Evolutionary conservation across 2,888 invertebrate genomes (phyloP).

Genomic region (Nephrotoma appendiculata): DNA sequence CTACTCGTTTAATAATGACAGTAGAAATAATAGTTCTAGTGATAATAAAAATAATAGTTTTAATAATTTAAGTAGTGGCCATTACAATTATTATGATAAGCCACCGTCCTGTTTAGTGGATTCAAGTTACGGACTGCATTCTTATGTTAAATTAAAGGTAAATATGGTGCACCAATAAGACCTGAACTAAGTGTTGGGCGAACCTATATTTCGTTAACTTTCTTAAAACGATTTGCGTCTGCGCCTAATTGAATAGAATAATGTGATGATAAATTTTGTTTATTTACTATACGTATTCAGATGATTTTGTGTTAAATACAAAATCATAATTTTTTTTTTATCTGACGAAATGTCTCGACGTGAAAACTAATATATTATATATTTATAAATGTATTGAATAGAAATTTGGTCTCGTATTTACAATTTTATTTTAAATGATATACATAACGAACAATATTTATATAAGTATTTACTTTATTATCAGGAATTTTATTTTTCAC

Average conservation of each 20-base stretch:
- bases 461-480: not conserved
- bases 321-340: too few relatives aligned
- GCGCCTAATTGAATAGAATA: not conserved
- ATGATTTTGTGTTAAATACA: too few relatives aligned
- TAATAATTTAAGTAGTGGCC: conserved; percentile 23
- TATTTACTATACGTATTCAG: not conserved
- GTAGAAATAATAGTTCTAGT: conserved; percentile 24
- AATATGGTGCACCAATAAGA: conserved; percentile 14
- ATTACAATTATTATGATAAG: conserved; percentile 33
- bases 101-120: conserved; percentile 46
- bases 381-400: not conserved
- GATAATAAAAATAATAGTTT: conserved; percentile 24
- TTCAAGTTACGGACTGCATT: conserved; percentile 43
- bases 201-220: not conserved
- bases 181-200: too few relatives aligned
- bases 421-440: not conserved
- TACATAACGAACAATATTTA: too few relatives aligned
- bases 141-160: conserved; percentile 49
- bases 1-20: conserved; percentile 24
- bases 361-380: not conserved
- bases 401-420: not conserved
- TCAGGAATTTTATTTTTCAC: not conserved
- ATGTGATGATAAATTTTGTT: not conserved
- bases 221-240: not conserved
- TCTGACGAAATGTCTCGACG: too few relatives aligned